Percentiles rank a stretch among this genome's conserved stretches.
These are phyloP conservation scores for Trimorus sp. DNA, from an alignment of 2,888 invertebrate species.

Conservation along the genomic window DNA sequence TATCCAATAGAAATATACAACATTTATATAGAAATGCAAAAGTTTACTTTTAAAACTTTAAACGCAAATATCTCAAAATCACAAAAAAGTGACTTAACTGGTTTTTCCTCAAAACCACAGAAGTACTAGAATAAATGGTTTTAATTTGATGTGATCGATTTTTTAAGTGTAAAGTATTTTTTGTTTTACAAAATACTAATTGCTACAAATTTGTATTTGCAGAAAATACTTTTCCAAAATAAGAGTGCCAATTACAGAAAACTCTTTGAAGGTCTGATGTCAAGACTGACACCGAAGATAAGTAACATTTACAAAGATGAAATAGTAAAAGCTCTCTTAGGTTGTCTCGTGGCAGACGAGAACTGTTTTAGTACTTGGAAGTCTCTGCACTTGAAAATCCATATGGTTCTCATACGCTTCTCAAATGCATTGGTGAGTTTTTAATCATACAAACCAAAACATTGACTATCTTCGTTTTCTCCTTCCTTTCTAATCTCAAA, in stretches of 20 bases:
- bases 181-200: no score
- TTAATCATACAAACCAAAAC: neutral
- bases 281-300: slow-evolving; percentile 84
- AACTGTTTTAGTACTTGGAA: slow-evolving; percentile 87
- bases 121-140: no score
- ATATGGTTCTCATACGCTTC: slow-evolving; percentile 85
- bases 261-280: slow-evolving; percentile 86
- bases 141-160: no score
- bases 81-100: no score
- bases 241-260: slow-evolving; percentile 79
- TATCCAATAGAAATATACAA: no score
- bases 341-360: slow-evolving; percentile 85
- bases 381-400: slow-evolving; percentile 87
- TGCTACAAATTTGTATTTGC: neutral
- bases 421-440: slow-evolving; percentile 82
- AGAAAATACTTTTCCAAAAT: slow-evolving; percentile 77
- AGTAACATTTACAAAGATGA: slow-evolving; percentile 83
- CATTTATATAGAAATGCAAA: no score
- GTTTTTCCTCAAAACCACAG: no score
- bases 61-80: no score
- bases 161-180: no score
- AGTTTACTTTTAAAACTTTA: no score
- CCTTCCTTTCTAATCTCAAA: no score
- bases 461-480: no score
- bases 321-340: slow-evolving; percentile 84